Percentiles rank a stretch among this genome's conserved stretches.
phyloP scores from a whole-genome alignment of 2,888 invertebrate species.

The Pandemis cinnamomeana region DNA sequence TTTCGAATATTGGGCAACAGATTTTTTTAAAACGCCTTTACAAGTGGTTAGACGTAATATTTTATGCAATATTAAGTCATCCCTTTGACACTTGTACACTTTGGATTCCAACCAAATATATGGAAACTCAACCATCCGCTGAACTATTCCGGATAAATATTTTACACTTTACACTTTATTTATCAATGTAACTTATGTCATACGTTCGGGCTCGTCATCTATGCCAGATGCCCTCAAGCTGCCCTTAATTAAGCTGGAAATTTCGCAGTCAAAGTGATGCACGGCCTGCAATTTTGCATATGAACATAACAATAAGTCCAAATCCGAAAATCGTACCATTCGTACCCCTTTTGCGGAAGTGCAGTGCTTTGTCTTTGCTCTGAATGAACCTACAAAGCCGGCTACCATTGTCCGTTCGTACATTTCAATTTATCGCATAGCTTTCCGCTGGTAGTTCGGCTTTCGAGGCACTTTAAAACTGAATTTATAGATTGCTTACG shows the following conservation, averaged over 20 bases:
- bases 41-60: too few species aligned
- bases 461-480: not conserved
- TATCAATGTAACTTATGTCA: too few species aligned
- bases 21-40: too few species aligned
- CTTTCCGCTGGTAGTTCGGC: not conserved
- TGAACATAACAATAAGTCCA: constrained; percentile 6
- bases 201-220: too few species aligned
- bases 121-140: too few species aligned
- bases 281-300: not conserved
- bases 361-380: constrained; percentile 14
- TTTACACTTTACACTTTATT: too few species aligned
- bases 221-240: too few species aligned
- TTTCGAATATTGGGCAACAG: too few species aligned
- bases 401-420: constrained; percentile 11
- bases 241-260: not conserved
- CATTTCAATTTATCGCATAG: constrained; percentile 11
- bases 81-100: too few species aligned
- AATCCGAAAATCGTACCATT: not conserved
- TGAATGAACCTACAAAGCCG: constrained; percentile 10
- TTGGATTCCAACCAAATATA: too few species aligned
- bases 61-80: too few species aligned
- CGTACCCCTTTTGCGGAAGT: constrained; percentile 7
- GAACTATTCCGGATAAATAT: too few species aligned
- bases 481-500: not conserved
- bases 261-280: not conserved